Evolutionary conservation across 1,140 invertebrate genomes (phyloP), one percentile per base, ranked within the genome.

Genomic region (Tribolium madens): DNA sequence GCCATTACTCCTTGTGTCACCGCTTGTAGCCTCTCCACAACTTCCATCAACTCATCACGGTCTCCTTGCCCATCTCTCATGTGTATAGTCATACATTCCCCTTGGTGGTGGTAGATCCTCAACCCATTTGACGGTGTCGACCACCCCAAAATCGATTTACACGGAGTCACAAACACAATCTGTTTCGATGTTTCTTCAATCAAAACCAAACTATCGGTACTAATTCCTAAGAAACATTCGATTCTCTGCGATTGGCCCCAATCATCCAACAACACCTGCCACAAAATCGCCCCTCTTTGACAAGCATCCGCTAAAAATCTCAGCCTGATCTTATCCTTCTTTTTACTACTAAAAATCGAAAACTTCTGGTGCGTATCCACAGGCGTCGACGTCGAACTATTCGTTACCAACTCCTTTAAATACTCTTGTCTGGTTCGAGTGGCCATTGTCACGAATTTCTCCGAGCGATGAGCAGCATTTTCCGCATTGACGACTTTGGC

Each of bases 401-500:
- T 98, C 36, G 91, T 91, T 3, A 96, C 93, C 68, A 99, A 89
- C 85, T 95, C 93, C 85, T 98, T 98, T 74, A 99, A 88, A 86
- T 98, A 98, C 87, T 98, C 97, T 85, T 98, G 95, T 82, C 97
- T 89, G 12, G 98, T 99, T 83, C 98, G 90, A 5, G 95, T 96
- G 2, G 97, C 97, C 97, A 99, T 98, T 2, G 96, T 97, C 53
- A 94, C 94, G 88, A 99, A 99, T 87, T 99, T 99, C 83, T 98
- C 96, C 6, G 96, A 97, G 76, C 94, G 91, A 83, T 98, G 96
- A 7, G 96, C 97, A 10, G 97, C 97, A 88, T 98, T 98, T 87
- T 99, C 97, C 14, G 96, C 97, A 88, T 99, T 99, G 50, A 99
- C 97, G 14, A 98, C 95, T 92, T 99, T 99, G 47, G 97, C 95